Evolutionary conservation across 2,888 invertebrate genomes (phyloP), one percentile per base, ranked within the genome.

Genomic region (Hypercompe scribonia): DNA sequence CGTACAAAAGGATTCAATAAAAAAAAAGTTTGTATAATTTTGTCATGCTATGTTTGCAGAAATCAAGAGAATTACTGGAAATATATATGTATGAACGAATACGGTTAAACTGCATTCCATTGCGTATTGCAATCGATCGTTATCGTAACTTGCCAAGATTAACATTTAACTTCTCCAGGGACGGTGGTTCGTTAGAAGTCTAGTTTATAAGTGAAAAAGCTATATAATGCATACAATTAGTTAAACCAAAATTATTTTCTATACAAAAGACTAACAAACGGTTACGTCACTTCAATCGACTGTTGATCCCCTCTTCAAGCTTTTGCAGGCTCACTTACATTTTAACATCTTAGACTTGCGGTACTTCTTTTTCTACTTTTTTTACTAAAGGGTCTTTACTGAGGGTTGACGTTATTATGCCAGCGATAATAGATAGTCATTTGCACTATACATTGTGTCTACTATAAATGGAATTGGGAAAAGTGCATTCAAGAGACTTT

Each of bases 91-190:
- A 28, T 31, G 61, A 18, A 61, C 34, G 18, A 68, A 28, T 34
- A 68, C 34, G 28, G 34, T 28, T 36, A 28, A n/a, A 54, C 28
- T 68, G 34, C 54, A 68, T 68, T 68, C 54, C 54, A 24, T 33
- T 66, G 46, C 42, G 66, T 66, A 46, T 46, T 46, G 66, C 46
- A 66, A 61, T 15, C 28, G 2, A 15, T 15, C n/a, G 13, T 28
- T 58, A 28, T 58, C 28, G 58, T 58, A 58, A n/a, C 58, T 58
- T 28, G 28, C 13, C 58, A 58, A 28, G 8, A 58, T 58, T 28
- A 28, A 28, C 28, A 58, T 28, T 50, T 50, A 2, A 50, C 21
- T 50, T 21, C 58, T 58, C 58, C 58, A 58, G n/a, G 58, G n/a
- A 28, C 58, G 3, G 28, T 28, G 28, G 24, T 58, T 58, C 15